These are phyloP conservation scores for Rotaria magnacalcarata DNA, from an alignment of 2,888 invertebrate genomes.

Conservation along the genomic window DNA sequence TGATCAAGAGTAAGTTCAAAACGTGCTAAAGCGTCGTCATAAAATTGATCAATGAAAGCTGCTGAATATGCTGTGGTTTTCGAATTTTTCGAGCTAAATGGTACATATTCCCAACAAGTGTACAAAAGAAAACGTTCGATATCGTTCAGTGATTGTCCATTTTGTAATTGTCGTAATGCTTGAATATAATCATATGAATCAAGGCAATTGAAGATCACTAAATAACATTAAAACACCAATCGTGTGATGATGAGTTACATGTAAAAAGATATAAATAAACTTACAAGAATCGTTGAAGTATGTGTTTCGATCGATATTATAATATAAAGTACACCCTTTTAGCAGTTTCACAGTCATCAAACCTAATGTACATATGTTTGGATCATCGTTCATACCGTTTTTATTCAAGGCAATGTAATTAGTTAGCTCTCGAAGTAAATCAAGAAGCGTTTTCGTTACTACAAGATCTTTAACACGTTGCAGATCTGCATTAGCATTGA, in stretches of 20 bases:
- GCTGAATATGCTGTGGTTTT: background rate
- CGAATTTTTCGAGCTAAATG: background rate
- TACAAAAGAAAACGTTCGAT: background rate
- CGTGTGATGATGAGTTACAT: background rate
- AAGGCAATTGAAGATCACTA: background rate
- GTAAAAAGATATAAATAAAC: conserved; percentile 44
- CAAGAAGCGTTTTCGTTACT: no score
- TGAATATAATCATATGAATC: background rate
- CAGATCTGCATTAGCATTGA: no score
- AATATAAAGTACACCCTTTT: no score
- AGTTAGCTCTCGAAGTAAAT: no score
- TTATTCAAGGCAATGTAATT: no score
- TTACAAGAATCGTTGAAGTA: conserved; percentile 54
- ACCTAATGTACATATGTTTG: background rate
- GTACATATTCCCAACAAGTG: background rate
- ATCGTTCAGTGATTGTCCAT: background rate
- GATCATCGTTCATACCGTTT: background rate
- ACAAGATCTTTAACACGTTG: no score
- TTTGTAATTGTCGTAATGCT: background rate
- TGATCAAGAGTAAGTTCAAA: background rate
- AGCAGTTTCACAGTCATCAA: no score
- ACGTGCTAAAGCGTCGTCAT: background rate
- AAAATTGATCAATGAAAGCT: background rate
- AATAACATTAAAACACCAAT: background rate
- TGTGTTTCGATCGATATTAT: no score